Base-by-base conservation (phyloP, 2,888 invertebrate genomes). In the Clanis bilineata region DNA sequence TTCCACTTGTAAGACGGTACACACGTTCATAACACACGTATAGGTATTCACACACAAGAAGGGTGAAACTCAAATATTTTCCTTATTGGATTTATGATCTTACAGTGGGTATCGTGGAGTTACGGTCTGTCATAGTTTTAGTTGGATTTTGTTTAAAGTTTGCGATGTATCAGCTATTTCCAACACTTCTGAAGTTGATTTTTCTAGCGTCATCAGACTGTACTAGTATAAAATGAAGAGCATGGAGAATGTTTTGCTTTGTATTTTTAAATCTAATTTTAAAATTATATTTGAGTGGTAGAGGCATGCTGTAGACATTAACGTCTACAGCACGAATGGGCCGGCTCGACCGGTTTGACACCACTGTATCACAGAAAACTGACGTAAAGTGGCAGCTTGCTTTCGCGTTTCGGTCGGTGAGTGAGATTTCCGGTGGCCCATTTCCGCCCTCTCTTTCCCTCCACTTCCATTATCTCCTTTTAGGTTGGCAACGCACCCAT, bases 1-100 rank as follows among this genome's bases (percentile, higher is more conserved):
- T 84, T 85, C 78, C 75, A 72, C 65, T 60, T 62, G 64, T 56
- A 56, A 45, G 43, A 38, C 55, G 12, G n/a, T 44, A 28, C 55
- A 56, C 39, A 23, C 25, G 41, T 41, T 56, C 41, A 41, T 43
- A 41, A 41, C 15, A 10, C 32, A 10, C 28, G 32, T 51, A 18
- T 18, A 18, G 0, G 10, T 32, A 10, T 18, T 18, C 32, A 18
- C 18, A 18, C n/a, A n/a, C n/a, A 51, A 51, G 3, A 51, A 32
- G 10, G 18, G 28, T 28, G 15, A 32, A 18, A 28, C 15, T 28
- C 25, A 7, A 28, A 10, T 51, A 28, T 51, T 32, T 51, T 32
- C 10, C 10, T 15, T 18, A 51, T 51, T 25, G 18, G 32, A 10
- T 28, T 51, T 51, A 28, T 10, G 18, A 51, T 18, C 10, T 1